Evolutionary conservation across 2,888 invertebrate genomes (phyloP), one percentile per base, ranked within the genome.

Genomic region (Alsophila aescularia): DNA sequence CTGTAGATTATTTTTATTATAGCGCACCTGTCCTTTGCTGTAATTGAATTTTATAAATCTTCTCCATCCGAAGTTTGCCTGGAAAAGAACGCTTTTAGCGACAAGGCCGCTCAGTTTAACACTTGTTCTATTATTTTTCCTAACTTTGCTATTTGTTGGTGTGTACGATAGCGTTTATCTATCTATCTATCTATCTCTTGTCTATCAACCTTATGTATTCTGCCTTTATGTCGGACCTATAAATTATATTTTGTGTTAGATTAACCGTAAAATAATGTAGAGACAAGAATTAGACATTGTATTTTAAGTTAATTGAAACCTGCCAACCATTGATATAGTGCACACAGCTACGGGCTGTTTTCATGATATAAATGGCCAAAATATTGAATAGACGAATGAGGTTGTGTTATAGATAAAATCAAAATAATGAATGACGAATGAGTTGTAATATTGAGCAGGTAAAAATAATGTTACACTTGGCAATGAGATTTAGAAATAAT

Each of bases 401-500:
- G 18, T 45, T 21, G 39, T 29, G 58, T n/a, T n/a, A n/a, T 62
- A 21, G 44, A 41, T 45, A 45, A 7, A 9, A 44, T 55, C 40
- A 40, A 56, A 56, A 42, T 37, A 29, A 21, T 42, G 8, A 35
- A 21, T 36, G 42, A 41, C 34, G 35, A 37, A 44, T 50, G 29
- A 36, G 36, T 45, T 21, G 39, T 29, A 58, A n/a, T n/a, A n/a
- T 62, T 35, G 7, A 50, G 43, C 35, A 56, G 58, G 62, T 66
- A 61, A 69, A 69, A 70, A 69, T 70, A 70, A 69, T 62, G 62
- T 66, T 66, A 60, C 59, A 66, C 60, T 67, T 73, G 71, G 66
- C 73, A 76, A 65, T 74, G 73, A 72, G 58, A 69, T 73, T 67
- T 45, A 56, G 55, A 64, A 65, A 67, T 67, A 70, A 24, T 71